Evolutionary conservation across 2,888 invertebrate species (phyloP).

Genomic region (Phyllotreta cruciferae): DNA sequence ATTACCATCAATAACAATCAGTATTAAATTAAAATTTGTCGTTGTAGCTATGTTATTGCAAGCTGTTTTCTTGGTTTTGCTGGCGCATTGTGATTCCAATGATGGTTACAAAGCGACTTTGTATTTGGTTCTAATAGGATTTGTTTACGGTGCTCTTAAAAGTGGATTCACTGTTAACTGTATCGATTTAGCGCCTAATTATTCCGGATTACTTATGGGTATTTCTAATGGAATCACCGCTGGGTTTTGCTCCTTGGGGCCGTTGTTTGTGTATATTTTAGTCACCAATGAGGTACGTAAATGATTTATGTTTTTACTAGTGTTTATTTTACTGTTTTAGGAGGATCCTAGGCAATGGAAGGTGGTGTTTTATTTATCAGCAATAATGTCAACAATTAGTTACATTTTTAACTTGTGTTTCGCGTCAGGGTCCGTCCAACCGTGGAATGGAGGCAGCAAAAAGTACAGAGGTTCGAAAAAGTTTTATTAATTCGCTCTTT

Average conservation of each 20-base stretch:
- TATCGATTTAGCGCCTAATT: slow-evolving; percentile 84
- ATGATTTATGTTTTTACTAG: background rate
- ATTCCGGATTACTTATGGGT: slow-evolving; percentile 83
- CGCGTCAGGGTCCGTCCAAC: slow-evolving; percentile 17
- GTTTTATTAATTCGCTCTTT: background rate
- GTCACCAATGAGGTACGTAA: slow-evolving; percentile 70
- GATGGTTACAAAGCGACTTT: slow-evolving; percentile 66
- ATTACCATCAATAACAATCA: too few relatives aligned
- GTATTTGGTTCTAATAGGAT: slow-evolving; percentile 73
- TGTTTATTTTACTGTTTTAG: slow-evolving; percentile 6
- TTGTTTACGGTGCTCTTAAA: slow-evolving; percentile 75
- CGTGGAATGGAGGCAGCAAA: slow-evolving; percentile 22
- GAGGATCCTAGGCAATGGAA: slow-evolving; percentile 16
- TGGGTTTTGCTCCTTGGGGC: slow-evolving; percentile 79
- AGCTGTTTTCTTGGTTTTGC: slow-evolving; percentile 68
- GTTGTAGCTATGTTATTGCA: slow-evolving; percentile 63
- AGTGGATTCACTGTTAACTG: slow-evolving; percentile 80
- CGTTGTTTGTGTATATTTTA: slow-evolving; percentile 73
- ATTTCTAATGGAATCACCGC: slow-evolving; percentile 80
- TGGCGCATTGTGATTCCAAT: slow-evolving; percentile 56
- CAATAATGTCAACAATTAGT: background rate
- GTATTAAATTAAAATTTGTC: background rate
- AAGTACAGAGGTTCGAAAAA: slow-evolving; percentile 12
- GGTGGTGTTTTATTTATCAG: slow-evolving; percentile 16
- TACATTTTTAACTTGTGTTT: slow-evolving; percentile 12